Evolutionary conservation across 2,888 invertebrate genomes (phyloP).

Genomic region (Mactromeris polynyma): DNA sequence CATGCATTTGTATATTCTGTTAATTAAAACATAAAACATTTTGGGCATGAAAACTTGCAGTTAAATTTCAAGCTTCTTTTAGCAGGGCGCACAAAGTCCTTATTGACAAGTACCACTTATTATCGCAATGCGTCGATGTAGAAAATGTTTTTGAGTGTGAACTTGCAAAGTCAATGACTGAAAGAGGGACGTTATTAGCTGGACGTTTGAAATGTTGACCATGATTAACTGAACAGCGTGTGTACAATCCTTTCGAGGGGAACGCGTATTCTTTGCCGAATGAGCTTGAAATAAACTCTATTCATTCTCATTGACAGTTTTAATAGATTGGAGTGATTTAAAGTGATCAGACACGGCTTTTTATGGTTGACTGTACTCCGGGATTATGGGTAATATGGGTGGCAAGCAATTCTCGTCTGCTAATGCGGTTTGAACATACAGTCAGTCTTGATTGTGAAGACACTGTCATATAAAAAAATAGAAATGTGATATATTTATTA

Average conservation of each 20-base stretch:
- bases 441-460: too few species aligned
- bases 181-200: conserved; percentile 26
- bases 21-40: too few species aligned
- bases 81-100: too few species aligned
- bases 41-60: too few species aligned
- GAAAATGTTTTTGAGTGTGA: conserved; percentile 13
- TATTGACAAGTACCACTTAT: neutral
- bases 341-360: conserved; percentile 34
- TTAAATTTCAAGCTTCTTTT: too few species aligned
- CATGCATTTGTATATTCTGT: too few species aligned
- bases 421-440: neutral
- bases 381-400: conserved; percentile 11
- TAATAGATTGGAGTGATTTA: conserved; percentile 44
- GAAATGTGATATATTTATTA: too few species aligned
- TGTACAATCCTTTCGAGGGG: neutral
- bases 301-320: conserved; percentile 32
- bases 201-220: conserved; percentile 26
- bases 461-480: too few species aligned
- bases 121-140: conserved; percentile 24
- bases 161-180: conserved; percentile 34
- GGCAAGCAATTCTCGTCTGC: conserved; percentile 13
- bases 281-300: conserved; percentile 37
- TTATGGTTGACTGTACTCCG: conserved; percentile 24
- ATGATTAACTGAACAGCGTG: conserved; percentile 8
- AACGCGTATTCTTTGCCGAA: conserved; percentile 21